Conservation (phyloP, 2,888 invertebrate genomes). For the Yponomeuta malinellus region DNA sequence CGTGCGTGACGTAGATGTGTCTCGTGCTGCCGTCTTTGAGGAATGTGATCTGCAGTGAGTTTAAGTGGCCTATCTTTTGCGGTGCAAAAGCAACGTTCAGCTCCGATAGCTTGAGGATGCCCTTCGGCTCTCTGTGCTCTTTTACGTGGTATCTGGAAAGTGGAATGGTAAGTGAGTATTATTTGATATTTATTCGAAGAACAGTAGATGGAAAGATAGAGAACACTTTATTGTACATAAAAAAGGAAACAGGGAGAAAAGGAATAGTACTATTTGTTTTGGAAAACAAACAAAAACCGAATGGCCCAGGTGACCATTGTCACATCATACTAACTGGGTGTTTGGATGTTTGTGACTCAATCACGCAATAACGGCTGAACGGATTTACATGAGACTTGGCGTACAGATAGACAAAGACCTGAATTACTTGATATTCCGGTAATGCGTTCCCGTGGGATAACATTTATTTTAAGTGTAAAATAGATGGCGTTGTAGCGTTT, state of each 20-base stretch:
- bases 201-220: neutral
- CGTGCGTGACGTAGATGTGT: constrained; percentile 91
- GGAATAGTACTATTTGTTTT: neutral
- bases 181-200: neutral
- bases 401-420: too few relatives aligned
- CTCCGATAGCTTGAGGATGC: constrained; percentile 86
- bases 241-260: neutral
- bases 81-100: constrained; percentile 91
- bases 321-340: neutral
- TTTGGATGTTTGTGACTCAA: too few relatives aligned
- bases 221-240: neutral
- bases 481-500: too few relatives aligned
- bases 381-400: too few relatives aligned
- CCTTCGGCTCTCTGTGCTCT: constrained; percentile 88
- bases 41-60: constrained; percentile 90
- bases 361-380: too few relatives aligned
- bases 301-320: neutral
- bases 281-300: neutral
- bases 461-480: too few relatives aligned
- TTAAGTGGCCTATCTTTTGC: constrained; percentile 84
- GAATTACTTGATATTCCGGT: too few relatives aligned
- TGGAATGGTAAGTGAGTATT: neutral
- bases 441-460: too few relatives aligned
- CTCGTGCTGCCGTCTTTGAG: constrained; percentile 90
- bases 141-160: constrained; percentile 79